Percentiles rank a stretch among this genome's conserved stretches.
phyloP scores from a whole-genome alignment of 2,888 invertebrate genomes.

The Drosophila robusta region DNA sequence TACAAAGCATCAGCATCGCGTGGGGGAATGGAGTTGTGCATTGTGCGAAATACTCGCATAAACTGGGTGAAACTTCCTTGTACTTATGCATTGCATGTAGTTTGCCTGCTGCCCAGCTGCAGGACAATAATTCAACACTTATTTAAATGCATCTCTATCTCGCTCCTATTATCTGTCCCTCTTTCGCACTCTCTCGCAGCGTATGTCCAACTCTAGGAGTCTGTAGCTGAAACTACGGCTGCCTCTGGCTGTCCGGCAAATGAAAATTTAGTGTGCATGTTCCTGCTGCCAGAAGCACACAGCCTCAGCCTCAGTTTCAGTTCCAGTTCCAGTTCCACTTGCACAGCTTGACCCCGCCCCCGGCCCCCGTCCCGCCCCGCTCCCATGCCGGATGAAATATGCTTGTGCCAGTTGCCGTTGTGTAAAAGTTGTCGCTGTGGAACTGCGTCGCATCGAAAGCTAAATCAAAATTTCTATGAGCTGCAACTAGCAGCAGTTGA shows the following conservation, averaged over 20 bases:
- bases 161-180: background rate
- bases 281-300: slow-evolving; percentile 71
- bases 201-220: slow-evolving; percentile 17
- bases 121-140: slow-evolving; percentile 78
- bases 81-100: slow-evolving; percentile 27
- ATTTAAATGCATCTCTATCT: slow-evolving; percentile 70
- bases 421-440: slow-evolving; percentile 57
- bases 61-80: slow-evolving; percentile 46
- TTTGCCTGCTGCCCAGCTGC: slow-evolving; percentile 40
- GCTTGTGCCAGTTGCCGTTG: slow-evolving; percentile 51
- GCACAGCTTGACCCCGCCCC: background rate
- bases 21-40: slow-evolving; percentile 22
- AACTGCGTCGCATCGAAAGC: slow-evolving; percentile 66
- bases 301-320: slow-evolving; percentile 32
- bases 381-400: slow-evolving; percentile 45
- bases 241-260: slow-evolving; percentile 61
- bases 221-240: slow-evolving; percentile 33
- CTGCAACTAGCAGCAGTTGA: slow-evolving; percentile 41
- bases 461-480: slow-evolving; percentile 72
- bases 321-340: slow-evolving; percentile 11
- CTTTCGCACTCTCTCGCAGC: background rate
- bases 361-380: background rate
- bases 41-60: slow-evolving; percentile 43
- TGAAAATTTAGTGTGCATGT: slow-evolving; percentile 79
- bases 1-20: slow-evolving; percentile 41